Conservation (phyloP, 2,888 invertebrate genomes). For the Chymomyza fuscimana region DNA sequence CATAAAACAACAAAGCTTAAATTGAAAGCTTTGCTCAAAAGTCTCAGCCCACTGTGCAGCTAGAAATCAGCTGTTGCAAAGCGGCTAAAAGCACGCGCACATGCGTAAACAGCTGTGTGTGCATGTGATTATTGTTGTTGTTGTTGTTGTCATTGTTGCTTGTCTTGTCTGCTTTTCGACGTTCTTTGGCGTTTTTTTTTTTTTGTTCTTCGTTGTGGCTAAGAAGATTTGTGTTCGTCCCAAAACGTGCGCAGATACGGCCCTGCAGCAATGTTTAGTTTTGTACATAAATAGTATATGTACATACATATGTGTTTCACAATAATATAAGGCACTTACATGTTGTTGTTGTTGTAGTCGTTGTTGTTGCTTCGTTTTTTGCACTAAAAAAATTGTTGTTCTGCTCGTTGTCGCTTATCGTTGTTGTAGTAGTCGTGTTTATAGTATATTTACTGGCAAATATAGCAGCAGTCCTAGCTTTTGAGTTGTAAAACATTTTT, state of each 20-base stretch:
- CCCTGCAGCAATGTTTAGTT: background rate
- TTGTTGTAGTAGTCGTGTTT: conserved; percentile 1
- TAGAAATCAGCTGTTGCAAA: background rate
- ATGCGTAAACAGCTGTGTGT: conserved; percentile 26
- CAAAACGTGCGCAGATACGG: background rate
- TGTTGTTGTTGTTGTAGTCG: conserved; percentile 37
- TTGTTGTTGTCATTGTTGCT: background rate
- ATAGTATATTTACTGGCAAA: conserved; percentile 3
- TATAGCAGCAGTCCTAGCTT: conserved; percentile 27
- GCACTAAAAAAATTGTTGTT: conserved; percentile 9
- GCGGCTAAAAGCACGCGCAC: background rate
- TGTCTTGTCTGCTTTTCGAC: too few relatives aligned
- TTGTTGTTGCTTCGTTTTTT: conserved; percentile 15
- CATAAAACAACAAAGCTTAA: background rate
- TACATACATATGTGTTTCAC: background rate
- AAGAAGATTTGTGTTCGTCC: background rate
- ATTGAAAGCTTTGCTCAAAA: background rate
- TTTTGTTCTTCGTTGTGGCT: background rate
- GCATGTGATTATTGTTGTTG: conserved; percentile 35
- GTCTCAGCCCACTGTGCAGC: background rate
- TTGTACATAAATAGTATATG: background rate
- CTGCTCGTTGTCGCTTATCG: conserved; percentile 7
- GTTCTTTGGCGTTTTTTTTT: background rate
- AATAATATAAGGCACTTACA: conserved; percentile 52
- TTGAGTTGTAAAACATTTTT: conserved; percentile 56